These are phyloP conservation scores for Periphyllus acericola DNA, from an alignment of 2,888 invertebrate species.

Conservation along the genomic window DNA sequence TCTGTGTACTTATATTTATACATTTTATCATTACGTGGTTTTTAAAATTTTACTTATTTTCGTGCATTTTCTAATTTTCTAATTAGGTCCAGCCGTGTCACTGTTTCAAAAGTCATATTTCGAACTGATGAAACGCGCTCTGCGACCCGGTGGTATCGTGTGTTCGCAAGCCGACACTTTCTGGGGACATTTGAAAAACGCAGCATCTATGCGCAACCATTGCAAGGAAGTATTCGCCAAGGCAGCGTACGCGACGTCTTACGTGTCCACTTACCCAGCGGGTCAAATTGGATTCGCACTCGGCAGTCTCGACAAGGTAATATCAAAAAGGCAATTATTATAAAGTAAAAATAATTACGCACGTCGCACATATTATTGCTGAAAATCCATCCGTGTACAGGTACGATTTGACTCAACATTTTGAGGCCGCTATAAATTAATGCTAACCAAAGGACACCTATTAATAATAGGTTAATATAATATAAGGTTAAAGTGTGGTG, in stretches of 20 bases:
- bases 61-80: constrained; percentile 64
- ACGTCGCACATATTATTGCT: too few relatives aligned
- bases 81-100: constrained; percentile 74
- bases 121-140: constrained; percentile 82
- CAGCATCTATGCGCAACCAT: constrained; percentile 78
- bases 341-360: too few relatives aligned
- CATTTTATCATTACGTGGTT: too few relatives aligned
- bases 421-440: too few relatives aligned
- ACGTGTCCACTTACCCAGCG: constrained; percentile 95
- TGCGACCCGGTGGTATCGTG: constrained; percentile 88
- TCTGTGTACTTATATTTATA: too few relatives aligned
- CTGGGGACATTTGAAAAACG: constrained; percentile 84
- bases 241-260: constrained; percentile 82
- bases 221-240: constrained; percentile 82
- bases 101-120: constrained; percentile 86
- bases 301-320: constrained; percentile 78
- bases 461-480: too few relatives aligned
- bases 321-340: neutral
- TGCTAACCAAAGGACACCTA: too few relatives aligned
- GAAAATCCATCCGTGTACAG: too few relatives aligned
- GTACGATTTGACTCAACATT: too few relatives aligned
- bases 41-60: neutral
- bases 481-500: too few relatives aligned
- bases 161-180: constrained; percentile 86
- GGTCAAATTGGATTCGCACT: constrained; percentile 97